Evolutionary conservation across 2,113 vertebrate genomes (phyloP), one percentile per base, ranked within the genome.

Genomic region (Rhadina sibilatrix): DNA sequence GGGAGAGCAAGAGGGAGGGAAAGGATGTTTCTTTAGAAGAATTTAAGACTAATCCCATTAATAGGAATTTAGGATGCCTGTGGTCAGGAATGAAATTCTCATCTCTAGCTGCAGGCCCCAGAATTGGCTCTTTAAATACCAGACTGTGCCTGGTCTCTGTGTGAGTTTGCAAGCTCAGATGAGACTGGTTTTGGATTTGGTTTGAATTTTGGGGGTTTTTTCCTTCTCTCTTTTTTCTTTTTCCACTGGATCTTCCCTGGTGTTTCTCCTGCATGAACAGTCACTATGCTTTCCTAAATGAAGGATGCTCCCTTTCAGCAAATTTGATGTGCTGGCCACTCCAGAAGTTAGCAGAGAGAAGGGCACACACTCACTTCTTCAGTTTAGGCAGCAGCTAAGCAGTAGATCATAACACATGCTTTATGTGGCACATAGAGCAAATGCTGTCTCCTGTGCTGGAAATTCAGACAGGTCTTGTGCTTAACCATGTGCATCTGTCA

Each of bases 81-180:
- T 95, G 92, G 79, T 91, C 87, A 83, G 83, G 56, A 85, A 87
- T 83, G 42, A 94, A 93, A 94, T 96, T 91, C 90, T 83, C 12
- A 2, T 90, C 50, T 84, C 37, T 83, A 88, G n/a, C 52, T 90
- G 30, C 65, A 66, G 84, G 59, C 40, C 81, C 9, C 63, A 74
- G 31, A 86, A 63, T 4, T 4, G 9, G 15, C 35, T 91, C 25
- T 84, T 66, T 66, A 88, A 90, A 87, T 85, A 54, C 59, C 84
- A 80, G 54, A 40, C 68, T 86, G 22, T 57, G 59, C 59, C 78
- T 95, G 40, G 65, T 81, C 44, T 95, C 52, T 61, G 50, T 12
- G 3, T 70, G 61, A 80, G 21, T 78, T 90, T 10, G 5, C 17
- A 74, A 77, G n/a, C 54, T 46, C 76, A 60, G 19, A 46, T 64